These are phyloP conservation scores for Papilio demoleus DNA, from an alignment of 2,888 invertebrate species.

Conservation along the genomic window DNA sequence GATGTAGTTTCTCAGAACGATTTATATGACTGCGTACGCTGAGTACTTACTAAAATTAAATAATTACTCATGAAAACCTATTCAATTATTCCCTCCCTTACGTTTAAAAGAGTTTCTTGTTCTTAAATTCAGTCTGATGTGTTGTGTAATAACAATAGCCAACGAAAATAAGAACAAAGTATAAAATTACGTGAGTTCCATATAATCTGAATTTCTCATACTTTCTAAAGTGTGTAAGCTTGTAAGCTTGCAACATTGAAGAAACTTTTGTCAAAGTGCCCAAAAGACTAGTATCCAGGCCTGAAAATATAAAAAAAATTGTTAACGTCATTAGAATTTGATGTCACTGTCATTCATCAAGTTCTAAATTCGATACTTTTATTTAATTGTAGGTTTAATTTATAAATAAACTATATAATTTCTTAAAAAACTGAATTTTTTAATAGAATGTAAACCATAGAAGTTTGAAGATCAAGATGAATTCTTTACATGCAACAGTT, in stretches of 20 bases:
- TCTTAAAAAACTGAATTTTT: background rate
- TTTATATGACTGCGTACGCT: slow-evolving; percentile 7
- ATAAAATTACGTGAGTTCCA: no score
- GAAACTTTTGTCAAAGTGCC: no score
- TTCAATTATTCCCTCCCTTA: background rate
- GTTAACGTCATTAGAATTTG: no score
- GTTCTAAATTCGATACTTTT: background rate
- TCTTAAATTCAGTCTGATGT: no score
- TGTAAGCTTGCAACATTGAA: background rate
- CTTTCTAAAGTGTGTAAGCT: no score
- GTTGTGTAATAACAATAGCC: no score
- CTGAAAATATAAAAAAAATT: no score
- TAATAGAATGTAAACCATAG: slow-evolving; percentile 12
- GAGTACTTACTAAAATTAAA: slow-evolving; percentile 18
- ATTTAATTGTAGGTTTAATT: background rate
- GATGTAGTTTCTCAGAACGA: slow-evolving; percentile 60
- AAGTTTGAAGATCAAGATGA: slow-evolving; percentile 56
- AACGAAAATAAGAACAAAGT: no score
- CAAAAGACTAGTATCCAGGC: no score
- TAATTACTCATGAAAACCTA: background rate
- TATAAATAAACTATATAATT: background rate
- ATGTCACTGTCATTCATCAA: background rate
- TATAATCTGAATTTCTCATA: background rate
- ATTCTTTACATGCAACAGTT: slow-evolving; percentile 66
- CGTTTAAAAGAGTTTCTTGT: background rate